These are phyloP conservation scores for Sympetrum striolatum DNA, from an alignment of 2,888 invertebrate species.

Conservation along the genomic window DNA sequence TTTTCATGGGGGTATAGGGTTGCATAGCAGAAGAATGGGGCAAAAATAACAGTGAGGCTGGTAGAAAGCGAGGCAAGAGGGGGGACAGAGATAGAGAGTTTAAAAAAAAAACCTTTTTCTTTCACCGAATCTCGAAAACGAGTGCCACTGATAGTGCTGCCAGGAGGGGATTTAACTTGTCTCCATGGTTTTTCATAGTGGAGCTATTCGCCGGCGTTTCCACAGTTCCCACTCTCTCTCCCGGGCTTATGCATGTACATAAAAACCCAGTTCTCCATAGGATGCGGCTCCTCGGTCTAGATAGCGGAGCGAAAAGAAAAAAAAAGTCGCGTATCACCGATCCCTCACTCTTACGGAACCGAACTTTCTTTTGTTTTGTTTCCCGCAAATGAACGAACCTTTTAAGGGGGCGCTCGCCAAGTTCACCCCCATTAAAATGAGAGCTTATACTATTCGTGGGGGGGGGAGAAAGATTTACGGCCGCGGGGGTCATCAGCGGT, in stretches of 20 bases:
- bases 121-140: background rate
- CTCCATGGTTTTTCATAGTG: background rate
- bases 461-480: background rate
- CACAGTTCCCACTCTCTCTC: background rate
- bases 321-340: background rate
- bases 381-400: background rate
- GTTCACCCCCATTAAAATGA: background rate
- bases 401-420: background rate
- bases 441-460: background rate
- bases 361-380: background rate
- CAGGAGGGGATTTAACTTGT: background rate
- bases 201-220: background rate
- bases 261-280: background rate
- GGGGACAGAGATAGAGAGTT: background rate
- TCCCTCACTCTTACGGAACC: background rate
- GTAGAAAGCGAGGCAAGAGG: background rate
- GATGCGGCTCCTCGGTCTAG: background rate
- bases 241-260: background rate
- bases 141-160: background rate
- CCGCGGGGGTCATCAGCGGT: background rate
- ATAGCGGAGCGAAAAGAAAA: background rate
- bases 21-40: background rate
- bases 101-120: background rate
- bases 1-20: slow-evolving; percentile 4
- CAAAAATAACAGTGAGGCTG: background rate